These are phyloP conservation scores for Ciconia stormi DNA, from an alignment of 2,113 vertebrate genomes.

Conservation along the genomic window DNA sequence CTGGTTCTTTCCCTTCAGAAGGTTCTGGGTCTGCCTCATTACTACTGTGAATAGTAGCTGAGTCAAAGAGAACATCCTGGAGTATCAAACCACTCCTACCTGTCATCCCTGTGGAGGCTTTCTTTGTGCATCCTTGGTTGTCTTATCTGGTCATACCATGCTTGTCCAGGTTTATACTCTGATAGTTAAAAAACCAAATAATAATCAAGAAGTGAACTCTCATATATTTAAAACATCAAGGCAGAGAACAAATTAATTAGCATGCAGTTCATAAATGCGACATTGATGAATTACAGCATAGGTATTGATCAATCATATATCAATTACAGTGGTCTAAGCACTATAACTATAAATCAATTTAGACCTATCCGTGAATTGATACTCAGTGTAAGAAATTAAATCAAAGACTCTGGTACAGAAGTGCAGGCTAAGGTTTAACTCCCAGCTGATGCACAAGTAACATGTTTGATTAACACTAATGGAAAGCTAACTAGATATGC, in stretches of 20 bases:
- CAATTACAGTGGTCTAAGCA: background rate
- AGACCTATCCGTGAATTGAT: background rate
- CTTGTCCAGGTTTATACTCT: background rate
- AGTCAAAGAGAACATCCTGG: background rate
- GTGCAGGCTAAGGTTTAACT: conserved; percentile 21
- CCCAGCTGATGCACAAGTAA: background rate
- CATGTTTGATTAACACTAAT: conserved; percentile 27
- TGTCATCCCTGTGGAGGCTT: background rate
- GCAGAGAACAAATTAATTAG: conserved; percentile 33
- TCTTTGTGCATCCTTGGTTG: background rate
- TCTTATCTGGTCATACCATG: fast-evolving
- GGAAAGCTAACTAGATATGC: conserved; percentile 28
- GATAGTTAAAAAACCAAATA: background rate
- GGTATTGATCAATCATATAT: conserved; percentile 51
- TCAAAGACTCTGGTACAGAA: background rate
- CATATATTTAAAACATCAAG: background rate
- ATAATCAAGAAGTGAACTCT: background rate
- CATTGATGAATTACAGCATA: conserved; percentile 18
- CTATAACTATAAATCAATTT: background rate
- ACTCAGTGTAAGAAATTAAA: conserved; percentile 25
- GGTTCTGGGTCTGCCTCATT: background rate
- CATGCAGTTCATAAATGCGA: conserved; percentile 41
- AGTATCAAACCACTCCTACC: background rate
- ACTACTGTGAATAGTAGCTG: background rate
- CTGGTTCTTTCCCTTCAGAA: background rate